Evolutionary conservation across 2,888 invertebrate species (phyloP).

Genomic region (Aphodius sticticus): DNA sequence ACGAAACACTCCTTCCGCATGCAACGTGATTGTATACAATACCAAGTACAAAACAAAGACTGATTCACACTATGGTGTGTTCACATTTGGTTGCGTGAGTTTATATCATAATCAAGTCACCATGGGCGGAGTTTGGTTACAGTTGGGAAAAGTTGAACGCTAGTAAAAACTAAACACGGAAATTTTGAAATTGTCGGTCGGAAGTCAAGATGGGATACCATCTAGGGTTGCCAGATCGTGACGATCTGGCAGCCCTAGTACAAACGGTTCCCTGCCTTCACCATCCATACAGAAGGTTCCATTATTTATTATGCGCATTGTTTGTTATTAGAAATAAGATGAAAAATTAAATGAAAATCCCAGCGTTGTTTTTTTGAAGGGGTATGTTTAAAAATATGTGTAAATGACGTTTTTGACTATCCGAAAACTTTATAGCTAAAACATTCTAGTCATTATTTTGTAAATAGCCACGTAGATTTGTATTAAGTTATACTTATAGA

Average conservation of each 20-base stretch:
- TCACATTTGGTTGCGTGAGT: no score
- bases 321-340: background rate
- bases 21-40: background rate
- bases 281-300: background rate
- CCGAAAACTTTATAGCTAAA: background rate
- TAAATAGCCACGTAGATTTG: background rate
- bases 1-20: constrained; percentile 40
- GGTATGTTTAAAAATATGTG: background rate
- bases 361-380: background rate
- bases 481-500: background rate
- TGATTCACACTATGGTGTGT: no score
- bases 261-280: no score
- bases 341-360: background rate
- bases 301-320: background rate
- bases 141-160: no score
- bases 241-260: no score
- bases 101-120: no score
- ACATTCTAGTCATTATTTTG: background rate
- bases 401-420: background rate
- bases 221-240: no score
- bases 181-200: no score
- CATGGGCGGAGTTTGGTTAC: no score
- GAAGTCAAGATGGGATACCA: no score
- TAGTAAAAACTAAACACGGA: no score
- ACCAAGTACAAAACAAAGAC: no score